These are phyloP conservation scores for Rapana venosa DNA, from an alignment of 2,888 invertebrate genomes.

Conservation along the genomic window DNA sequence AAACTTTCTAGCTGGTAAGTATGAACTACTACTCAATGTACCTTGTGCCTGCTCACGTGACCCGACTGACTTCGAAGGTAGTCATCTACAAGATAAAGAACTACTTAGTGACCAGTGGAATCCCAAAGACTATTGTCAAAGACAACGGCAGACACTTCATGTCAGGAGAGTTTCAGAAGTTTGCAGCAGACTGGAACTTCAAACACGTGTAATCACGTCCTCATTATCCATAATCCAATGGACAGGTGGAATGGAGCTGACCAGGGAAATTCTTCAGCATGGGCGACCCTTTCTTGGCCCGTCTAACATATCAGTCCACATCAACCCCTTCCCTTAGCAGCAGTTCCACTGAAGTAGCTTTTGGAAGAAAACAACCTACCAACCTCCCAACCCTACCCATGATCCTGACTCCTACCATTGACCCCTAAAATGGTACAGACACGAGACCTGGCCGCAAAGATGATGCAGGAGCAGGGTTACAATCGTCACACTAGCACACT, in stretches of 20 bases:
- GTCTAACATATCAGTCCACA: conserved; percentile 1
- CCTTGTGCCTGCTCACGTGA: neutral
- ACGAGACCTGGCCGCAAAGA: too few relatives aligned
- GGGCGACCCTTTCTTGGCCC: neutral
- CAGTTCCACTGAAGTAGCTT: conserved; percentile 16
- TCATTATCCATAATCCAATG: conserved; percentile 14
- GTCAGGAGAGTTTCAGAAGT: neutral
- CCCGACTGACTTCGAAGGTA: neutral
- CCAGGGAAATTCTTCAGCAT: conserved; percentile 4
- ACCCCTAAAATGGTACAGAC: too few relatives aligned
- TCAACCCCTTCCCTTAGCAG: neutral
- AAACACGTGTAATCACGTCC: conserved; percentile 9
- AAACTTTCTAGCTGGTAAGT: neutral
- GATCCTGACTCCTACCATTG: too few relatives aligned
- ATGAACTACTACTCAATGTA: conserved; percentile 1
- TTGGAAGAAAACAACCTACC: neutral
- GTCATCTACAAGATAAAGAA: conserved; percentile 1
- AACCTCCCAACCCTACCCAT: conserved; percentile 20
- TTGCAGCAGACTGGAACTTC: conserved; percentile 24
- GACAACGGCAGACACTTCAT: conserved; percentile 22
- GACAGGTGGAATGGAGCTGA: neutral
- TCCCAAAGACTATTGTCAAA: neutral
- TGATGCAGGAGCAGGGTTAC: too few relatives aligned
- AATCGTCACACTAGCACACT: too few relatives aligned
- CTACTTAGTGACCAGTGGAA: neutral